Evolutionary conservation across 2,888 invertebrate genomes (phyloP).

Genomic region (Chrysina gloriosa): DNA sequence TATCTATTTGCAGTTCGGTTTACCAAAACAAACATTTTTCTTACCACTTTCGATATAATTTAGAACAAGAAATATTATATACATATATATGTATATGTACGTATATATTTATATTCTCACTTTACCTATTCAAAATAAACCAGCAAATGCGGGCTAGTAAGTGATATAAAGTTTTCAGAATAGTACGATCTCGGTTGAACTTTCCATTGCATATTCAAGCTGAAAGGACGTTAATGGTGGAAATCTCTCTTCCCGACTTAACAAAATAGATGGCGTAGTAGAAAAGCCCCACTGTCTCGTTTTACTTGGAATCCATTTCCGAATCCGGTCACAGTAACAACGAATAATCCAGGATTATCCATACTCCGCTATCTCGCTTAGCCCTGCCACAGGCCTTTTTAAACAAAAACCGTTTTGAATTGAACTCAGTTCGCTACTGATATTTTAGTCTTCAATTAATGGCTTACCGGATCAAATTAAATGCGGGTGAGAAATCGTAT

Average conservation of each 20-base stretch:
- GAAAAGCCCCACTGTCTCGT: conserved; percentile 10
- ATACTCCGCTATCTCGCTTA: neutral
- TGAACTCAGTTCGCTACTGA: neutral
- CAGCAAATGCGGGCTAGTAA: neutral
- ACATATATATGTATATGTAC: no score
- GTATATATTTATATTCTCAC: no score
- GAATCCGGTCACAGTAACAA: conserved; percentile 29
- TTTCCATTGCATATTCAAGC: conserved; percentile 17
- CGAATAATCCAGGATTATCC: conserved; percentile 32
- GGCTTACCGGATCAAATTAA: conserved; percentile 6
- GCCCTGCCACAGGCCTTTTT: neutral
- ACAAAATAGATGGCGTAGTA: conserved; percentile 20
- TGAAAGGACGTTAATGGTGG: conserved; percentile 26
- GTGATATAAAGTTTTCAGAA: neutral
- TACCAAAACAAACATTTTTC: no score
- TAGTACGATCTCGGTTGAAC: neutral
- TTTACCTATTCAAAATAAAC: no score
- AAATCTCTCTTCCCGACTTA: conserved; percentile 26
- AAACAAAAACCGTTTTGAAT: conserved; percentile 18
- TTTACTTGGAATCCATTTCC: conserved; percentile 13
- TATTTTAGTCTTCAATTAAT: conserved; percentile 21
- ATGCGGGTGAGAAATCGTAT: neutral
- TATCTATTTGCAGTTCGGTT: no score
- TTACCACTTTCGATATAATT: no score
- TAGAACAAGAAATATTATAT: no score